Base-by-base conservation (phyloP, 2,797 vertebrate genomes). In the Oophaga sylvatica region DNA sequence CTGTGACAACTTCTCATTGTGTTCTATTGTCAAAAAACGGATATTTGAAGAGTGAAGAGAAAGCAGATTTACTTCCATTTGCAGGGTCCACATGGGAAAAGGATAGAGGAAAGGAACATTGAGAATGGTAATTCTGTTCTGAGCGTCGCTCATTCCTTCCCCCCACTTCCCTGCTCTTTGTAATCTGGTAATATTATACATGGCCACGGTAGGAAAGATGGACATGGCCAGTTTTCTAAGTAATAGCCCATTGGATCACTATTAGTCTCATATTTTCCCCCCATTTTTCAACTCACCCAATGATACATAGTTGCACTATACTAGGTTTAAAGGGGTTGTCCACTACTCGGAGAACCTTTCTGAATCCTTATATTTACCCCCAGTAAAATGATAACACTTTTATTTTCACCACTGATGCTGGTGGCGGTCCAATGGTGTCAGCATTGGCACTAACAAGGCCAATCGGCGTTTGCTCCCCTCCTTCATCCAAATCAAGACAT, bases 1-100 rank as follows among this genome's bases (percentile, higher is more conserved):
- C 48, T 7, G 22, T 26, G 75, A 56, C 75, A 56, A 56, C 75
- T 53, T 77, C 75, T 77, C 5, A 53, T 77, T 77, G 75, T 77
- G 2, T 53, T 77, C 45, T 77, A 26, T 77, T 53, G 73, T 59
- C 31, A 20, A 41, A 29, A 2, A 35, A 22, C 26, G 3, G 31
- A 62, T 62, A 22, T 62, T 80, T 20, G 35, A 62, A 80, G 9
- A 80, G 22, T 35, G 45, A 48, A 76, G 45, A n/a, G 73, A 53
- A 76, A 48, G 22, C 9, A 15, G 45, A 53, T 53, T 76, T 73
- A 48, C 71, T 73, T 45, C 17, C 10, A 73, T 73, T 48, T 73
- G 3, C 20, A 22, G 19, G 31, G 19, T 73, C 70, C 71, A 73
- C 71, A 12, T 48, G 71, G 71, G 71, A 73, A 3, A 73, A 19